These are phyloP conservation scores for Calonectris borealis DNA, from an alignment of 2,113 vertebrate species.

Conservation along the genomic window DNA sequence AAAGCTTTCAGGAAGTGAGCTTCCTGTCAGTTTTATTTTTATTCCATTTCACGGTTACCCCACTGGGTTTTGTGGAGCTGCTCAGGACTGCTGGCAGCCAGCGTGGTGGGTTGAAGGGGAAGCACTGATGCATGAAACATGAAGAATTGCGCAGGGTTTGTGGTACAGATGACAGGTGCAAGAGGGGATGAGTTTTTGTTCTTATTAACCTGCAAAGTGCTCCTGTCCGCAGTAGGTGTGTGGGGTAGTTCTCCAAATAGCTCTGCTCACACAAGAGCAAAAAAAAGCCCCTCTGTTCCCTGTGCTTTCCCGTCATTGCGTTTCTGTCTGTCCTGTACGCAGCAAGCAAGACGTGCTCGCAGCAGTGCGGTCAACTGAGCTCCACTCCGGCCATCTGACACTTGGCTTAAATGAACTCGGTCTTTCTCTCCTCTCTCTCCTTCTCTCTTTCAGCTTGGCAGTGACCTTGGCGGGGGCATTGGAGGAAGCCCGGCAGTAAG, in stretches of 20 bases:
- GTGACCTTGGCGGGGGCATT: constrained; percentile 99
- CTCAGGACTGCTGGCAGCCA: not conserved
- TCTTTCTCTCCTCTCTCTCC: constrained; percentile 73
- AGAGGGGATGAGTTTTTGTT: not conserved
- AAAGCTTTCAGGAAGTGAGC: constrained; percentile 12
- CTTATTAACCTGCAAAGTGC: not conserved
- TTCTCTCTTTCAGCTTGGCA: constrained; percentile 95
- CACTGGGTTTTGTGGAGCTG: constrained; percentile 7
- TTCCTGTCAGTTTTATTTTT: constrained; percentile 31
- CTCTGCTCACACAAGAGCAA: not conserved
- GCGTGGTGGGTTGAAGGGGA: not conserved
- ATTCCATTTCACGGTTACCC: not conserved
- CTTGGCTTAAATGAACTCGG: constrained; percentile 76
- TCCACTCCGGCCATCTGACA: constrained; percentile 38
- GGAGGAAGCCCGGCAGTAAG: constrained; percentile 99
- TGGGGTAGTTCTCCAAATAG: not conserved
- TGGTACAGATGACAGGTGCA: not conserved
- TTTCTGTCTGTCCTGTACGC: not conserved
- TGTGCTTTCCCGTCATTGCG: not conserved
- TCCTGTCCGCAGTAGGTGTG: not conserved
- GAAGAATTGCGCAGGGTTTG: not conserved
- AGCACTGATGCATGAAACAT: not conserved
- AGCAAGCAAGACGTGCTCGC: not conserved
- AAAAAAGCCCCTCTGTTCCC: constrained; percentile 11
- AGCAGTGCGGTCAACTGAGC: not conserved